Percentiles rank a stretch among this genome's conserved stretches.
Evolutionary conservation across 2,113 vertebrate species (phyloP).

Genomic region (Microtus montanus): DNA sequence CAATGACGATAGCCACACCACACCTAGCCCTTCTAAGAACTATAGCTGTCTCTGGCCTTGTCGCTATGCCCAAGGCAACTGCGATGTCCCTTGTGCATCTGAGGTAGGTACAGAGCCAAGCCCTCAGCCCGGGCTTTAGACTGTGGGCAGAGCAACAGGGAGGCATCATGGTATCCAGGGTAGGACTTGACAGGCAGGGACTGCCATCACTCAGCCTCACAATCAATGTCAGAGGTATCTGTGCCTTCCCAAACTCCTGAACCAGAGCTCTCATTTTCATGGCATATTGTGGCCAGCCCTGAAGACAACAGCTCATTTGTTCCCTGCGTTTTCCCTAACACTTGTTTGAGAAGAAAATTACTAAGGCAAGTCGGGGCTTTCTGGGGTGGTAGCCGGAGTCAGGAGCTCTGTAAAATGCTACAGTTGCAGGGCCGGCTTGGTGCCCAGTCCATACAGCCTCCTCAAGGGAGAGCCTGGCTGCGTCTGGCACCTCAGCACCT

Average conservation of each 20-base stretch:
- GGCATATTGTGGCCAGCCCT: rapidly evolving
- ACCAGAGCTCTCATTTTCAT: rapidly evolving
- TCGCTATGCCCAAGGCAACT: rapidly evolving
- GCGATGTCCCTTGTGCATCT: rapidly evolving
- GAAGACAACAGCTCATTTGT: background rate
- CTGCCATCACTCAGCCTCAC: background rate
- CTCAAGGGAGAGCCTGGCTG: background rate
- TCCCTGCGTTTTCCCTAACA: rapidly evolving
- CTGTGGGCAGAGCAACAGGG: background rate
- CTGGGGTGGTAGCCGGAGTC: background rate
- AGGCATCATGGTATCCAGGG: background rate
- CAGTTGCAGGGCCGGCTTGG: background rate
- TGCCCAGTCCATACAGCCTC: background rate
- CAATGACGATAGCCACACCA: rapidly evolving
- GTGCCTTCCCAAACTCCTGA: rapidly evolving
- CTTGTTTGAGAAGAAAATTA: background rate
- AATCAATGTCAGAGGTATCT: rapidly evolving
- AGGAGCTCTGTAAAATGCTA: rapidly evolving
- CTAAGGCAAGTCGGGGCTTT: background rate
- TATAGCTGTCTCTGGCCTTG: rapidly evolving
- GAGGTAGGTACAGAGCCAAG: background rate
- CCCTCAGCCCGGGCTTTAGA: rapidly evolving
- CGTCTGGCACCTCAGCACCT: background rate
- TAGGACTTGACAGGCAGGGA: background rate
- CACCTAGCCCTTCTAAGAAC: rapidly evolving